Conservation (phyloP, 2,888 invertebrate genomes). For the Melieria crassipennis region DNA sequence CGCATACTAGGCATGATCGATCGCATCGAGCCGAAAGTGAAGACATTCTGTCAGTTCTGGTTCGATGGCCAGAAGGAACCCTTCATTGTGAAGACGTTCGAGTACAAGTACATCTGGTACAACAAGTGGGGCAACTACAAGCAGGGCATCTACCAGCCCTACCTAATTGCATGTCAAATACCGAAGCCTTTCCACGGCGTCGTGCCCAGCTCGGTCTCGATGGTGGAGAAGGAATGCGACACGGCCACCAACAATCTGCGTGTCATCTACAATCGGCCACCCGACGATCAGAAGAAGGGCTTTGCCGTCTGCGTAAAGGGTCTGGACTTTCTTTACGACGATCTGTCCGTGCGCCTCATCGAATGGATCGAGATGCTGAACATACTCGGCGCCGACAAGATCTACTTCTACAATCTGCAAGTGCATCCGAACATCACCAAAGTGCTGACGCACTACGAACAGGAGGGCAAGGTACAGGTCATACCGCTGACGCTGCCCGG, state of each 20-base stretch:
- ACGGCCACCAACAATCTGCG: conserved; percentile 85
- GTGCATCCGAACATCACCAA: conserved; percentile 93
- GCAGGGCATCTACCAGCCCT: conserved; percentile 90
- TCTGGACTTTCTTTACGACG: conserved; percentile 90
- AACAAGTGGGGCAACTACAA: conserved; percentile 94
- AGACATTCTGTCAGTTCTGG: conserved; percentile 90
- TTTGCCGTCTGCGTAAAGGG: conserved; percentile 96
- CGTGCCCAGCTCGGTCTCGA: conserved; percentile 83
- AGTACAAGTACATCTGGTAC: conserved; percentile 95
- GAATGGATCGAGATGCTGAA: conserved; percentile 94
- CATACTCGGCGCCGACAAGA: conserved; percentile 88
- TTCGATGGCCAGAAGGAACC: conserved; percentile 86
- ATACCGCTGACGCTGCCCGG: conserved; percentile 87
- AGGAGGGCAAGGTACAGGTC: conserved; percentile 75
- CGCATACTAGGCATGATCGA: conserved; percentile 90
- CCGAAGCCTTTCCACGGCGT: conserved; percentile 78
- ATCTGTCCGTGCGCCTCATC: conserved; percentile 86
- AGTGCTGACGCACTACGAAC: conserved; percentile 74
- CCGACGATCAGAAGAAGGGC: conserved; percentile 72
- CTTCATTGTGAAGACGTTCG: conserved; percentile 81
- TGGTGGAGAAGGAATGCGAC: conserved; percentile 87
- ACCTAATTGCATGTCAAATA: conserved; percentile 87
- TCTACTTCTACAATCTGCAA: conserved; percentile 89
- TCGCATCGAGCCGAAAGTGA: conserved; percentile 83
- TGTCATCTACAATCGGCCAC: conserved; percentile 82